phyloP scores from a whole-genome alignment of 2,888 invertebrate genomes.

The Ectemnius continuus region DNA sequence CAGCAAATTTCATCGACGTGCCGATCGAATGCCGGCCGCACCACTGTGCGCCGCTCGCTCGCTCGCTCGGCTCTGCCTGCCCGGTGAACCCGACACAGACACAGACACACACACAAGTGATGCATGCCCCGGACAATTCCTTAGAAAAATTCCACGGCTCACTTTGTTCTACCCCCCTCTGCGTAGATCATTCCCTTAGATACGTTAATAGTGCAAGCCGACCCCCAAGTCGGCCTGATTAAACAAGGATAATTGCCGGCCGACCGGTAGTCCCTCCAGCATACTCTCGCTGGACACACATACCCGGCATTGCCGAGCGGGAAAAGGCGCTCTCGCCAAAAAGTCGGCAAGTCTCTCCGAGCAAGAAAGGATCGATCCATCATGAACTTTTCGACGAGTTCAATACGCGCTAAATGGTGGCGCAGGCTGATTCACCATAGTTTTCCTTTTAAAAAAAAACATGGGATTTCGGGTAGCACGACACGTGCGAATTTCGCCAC shows the following conservation, averaged over 20 bases:
- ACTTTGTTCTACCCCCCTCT: conserved; percentile 30
- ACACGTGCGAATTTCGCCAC: conserved; percentile 33
- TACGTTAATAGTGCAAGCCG: conserved; percentile 41
- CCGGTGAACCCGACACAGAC: conserved; percentile 1
- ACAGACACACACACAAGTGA: conserved; percentile 10
- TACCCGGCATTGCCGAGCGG: too few relatives aligned
- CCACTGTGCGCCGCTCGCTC: too few relatives aligned
- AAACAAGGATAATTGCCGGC: conserved; percentile 46
- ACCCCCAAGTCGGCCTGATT: conserved; percentile 44
- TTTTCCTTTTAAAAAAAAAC: not conserved
- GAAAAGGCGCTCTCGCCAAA: too few relatives aligned
- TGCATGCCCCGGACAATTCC: conserved; percentile 32
- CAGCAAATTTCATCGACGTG: conserved; percentile 71
- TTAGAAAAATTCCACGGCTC: conserved; percentile 39
- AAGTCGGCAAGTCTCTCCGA: not conserved
- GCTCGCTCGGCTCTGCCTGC: too few relatives aligned
- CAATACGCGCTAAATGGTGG: not conserved
- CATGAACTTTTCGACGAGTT: not conserved
- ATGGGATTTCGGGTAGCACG: conserved; percentile 35
- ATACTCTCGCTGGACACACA: not conserved
- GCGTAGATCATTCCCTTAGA: conserved; percentile 47
- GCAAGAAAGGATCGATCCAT: not conserved
- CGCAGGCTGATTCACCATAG: not conserved
- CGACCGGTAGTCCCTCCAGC: not conserved
- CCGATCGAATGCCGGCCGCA: conserved; percentile 55